These are phyloP conservation scores for Thaumetopoea pityocampa DNA, from an alignment of 1,140 invertebrate genomes.

Conservation along the genomic window DNA sequence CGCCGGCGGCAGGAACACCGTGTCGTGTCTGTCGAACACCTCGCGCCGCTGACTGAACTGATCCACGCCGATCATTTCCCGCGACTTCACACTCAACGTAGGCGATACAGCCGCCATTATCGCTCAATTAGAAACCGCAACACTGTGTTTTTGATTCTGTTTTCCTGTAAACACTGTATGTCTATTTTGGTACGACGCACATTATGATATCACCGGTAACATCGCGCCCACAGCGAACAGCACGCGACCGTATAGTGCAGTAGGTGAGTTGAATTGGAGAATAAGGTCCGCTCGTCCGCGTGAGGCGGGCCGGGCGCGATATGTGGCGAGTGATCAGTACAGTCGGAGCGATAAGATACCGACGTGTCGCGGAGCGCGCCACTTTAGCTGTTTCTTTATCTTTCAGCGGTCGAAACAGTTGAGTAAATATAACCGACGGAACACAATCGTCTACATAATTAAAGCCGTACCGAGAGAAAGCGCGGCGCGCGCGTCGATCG, in stretches of 20 bases:
- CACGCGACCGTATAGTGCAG: slow-evolving; percentile 60
- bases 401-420: slow-evolving; percentile 65
- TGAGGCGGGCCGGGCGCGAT: slow-evolving; percentile 61
- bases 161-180: slow-evolving; percentile 69
- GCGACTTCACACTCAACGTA: slow-evolving; percentile 64
- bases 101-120: slow-evolving; percentile 70
- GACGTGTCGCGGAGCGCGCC: slow-evolving; percentile 40
- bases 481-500: slow-evolving; percentile 45
- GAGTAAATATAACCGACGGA: slow-evolving; percentile 64
- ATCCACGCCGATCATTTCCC: slow-evolving; percentile 65
- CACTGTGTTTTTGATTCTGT: slow-evolving; percentile 71
- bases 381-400: slow-evolving; percentile 64
- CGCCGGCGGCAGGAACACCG: slow-evolving; percentile 56
- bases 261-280: slow-evolving; percentile 68
- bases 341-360: slow-evolving; percentile 67
- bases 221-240: slow-evolving; percentile 61
- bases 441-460: slow-evolving; percentile 59
- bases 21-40: slow-evolving; percentile 68
- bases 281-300: slow-evolving; percentile 64
- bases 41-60: slow-evolving; percentile 70
- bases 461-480: slow-evolving; percentile 64
- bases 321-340: slow-evolving; percentile 70
- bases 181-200: slow-evolving; percentile 67
- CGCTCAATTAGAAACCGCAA: slow-evolving; percentile 70
- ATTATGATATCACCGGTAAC: slow-evolving; percentile 72